Evolutionary conservation across 2,113 vertebrate species (phyloP).

Genomic region (Carlito syrichta): DNA sequence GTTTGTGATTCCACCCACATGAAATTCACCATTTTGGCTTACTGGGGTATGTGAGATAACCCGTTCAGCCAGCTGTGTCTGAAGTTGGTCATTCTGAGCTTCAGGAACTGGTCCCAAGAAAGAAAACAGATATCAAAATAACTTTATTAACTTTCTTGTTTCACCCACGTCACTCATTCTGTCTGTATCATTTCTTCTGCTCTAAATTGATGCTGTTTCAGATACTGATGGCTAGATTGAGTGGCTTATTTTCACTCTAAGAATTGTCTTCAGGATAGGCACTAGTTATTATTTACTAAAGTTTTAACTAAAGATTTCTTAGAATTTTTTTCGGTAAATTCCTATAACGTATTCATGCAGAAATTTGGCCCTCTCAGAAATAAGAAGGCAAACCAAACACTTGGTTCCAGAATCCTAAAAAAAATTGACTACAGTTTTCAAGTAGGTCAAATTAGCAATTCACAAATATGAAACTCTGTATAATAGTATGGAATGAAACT

Average conservation of each 20-base stretch:
- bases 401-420: neutral
- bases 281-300: neutral
- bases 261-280: neutral
- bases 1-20: neutral
- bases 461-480: neutral
- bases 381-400: neutral
- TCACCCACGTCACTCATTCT: neutral
- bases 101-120: neutral
- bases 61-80: neutral
- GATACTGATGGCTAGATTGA: neutral
- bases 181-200: neutral
- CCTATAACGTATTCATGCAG: slow-evolving; percentile 24
- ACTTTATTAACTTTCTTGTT: neutral
- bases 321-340: neutral
- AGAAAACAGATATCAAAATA: neutral
- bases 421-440: neutral
- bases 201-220: neutral
- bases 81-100: neutral
- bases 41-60: neutral
- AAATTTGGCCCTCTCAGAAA: neutral
- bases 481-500: neutral
- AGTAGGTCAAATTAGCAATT: neutral
- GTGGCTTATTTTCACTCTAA: neutral
- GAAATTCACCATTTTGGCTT: neutral
- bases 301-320: neutral